Conservation (phyloP, 2,797 vertebrate genomes). For the Antrozous pallidus region DNA sequence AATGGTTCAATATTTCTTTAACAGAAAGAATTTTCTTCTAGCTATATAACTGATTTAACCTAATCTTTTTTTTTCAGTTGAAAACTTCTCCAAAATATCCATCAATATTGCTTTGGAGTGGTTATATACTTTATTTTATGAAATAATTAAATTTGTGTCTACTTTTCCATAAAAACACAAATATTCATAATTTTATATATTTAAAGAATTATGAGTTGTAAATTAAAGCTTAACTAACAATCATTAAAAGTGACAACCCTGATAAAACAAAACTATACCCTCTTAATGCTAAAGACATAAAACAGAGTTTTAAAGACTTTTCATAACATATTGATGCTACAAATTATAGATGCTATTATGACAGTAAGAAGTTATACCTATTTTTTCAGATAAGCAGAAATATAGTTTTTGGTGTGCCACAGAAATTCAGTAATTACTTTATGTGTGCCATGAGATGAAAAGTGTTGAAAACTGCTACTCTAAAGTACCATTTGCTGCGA, state of each 20-base stretch:
- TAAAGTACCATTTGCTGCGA: not conserved
- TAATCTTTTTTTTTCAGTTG: not conserved
- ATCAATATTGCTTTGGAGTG: not conserved
- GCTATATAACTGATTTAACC: not conserved
- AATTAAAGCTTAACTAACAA: not conserved
- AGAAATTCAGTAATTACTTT: not conserved
- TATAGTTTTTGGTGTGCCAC: not conserved
- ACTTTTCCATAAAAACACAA: not conserved
- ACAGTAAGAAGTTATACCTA: not conserved
- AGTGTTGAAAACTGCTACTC: not conserved
- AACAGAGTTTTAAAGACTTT: not conserved
- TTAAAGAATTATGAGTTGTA: not conserved
- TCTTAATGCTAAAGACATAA: not conserved
- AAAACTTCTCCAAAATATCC: not conserved
- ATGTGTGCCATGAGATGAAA: not conserved
- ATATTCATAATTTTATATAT: not conserved
- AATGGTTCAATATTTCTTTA: not conserved
- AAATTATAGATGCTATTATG: not conserved
- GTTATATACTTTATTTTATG: not conserved
- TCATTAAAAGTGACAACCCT: not conserved
- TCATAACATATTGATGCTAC: not conserved
- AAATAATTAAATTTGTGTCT: constrained; percentile 15
- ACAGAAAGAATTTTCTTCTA: not conserved
- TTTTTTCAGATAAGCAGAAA: not conserved
- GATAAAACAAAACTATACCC: not conserved